These are phyloP conservation scores for Pseudorasbora parva DNA, from an alignment of 2,113 vertebrate species.

Conservation along the genomic window DNA sequence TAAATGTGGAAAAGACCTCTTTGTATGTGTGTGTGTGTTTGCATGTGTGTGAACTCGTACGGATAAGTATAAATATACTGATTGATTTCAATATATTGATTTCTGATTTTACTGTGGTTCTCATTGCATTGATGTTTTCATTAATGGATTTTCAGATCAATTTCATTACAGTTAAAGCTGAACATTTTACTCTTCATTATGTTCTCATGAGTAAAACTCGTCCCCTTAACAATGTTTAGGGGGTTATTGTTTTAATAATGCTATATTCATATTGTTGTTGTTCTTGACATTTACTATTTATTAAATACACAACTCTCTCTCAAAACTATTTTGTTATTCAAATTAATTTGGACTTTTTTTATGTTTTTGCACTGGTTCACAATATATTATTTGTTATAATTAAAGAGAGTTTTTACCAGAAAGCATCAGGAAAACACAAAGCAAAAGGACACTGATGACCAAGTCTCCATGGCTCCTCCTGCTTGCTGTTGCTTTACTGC, in stretches of 20 bases:
- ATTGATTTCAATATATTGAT: constrained; percentile 10
- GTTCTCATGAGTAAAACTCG: not conserved
- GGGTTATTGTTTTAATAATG: not conserved
- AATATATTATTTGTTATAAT: not conserved
- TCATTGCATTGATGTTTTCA: constrained; percentile 6
- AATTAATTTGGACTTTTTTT: not conserved
- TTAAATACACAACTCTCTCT: not conserved
- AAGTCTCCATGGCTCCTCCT: not conserved
- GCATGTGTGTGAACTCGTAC: not conserved
- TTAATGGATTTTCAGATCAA: not conserved
- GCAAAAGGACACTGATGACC: not conserved
- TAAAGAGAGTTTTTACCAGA: not conserved
- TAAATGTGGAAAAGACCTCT: not conserved
- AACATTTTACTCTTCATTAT: not conserved
- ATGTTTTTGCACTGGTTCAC: not conserved
- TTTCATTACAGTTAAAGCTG: constrained; percentile 17
- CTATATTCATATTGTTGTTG: not conserved
- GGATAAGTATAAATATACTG: not conserved
- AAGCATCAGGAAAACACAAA: not conserved
- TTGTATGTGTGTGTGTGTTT: not conserved
- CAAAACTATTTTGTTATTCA: not conserved
- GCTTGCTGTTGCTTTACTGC: not conserved
- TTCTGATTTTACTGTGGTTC: constrained; percentile 7
- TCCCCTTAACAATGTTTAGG: not conserved
- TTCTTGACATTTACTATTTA: not conserved